These are phyloP conservation scores for Philypnodon macrostomus DNA, from an alignment of 2,797 vertebrate species.

Conservation along the genomic window DNA sequence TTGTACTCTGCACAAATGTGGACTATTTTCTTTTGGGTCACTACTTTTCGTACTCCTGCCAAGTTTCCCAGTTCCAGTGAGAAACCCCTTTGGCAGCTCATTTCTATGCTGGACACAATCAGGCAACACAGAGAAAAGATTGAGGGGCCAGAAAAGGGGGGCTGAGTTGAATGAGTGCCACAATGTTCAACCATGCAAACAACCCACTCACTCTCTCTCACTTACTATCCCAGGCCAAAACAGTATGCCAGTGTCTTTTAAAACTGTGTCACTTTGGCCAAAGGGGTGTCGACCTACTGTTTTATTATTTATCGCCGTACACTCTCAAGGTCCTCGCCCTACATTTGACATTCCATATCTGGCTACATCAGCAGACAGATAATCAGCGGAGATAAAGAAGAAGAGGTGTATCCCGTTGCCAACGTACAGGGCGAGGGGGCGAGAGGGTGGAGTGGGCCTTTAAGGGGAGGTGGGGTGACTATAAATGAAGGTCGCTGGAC, in stretches of 20 bases:
- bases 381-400: conserved; percentile 80
- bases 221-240: conserved; percentile 34
- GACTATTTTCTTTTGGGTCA: conserved; percentile 13
- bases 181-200: conserved; percentile 41
- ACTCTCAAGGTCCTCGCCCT: conserved; percentile 49
- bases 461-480: conserved; percentile 23
- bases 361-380: conserved; percentile 80
- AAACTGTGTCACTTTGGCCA: conserved; percentile 23
- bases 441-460: background rate
- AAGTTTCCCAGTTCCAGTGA: conserved; percentile 33
- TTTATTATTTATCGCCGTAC: conserved; percentile 55
- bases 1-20: conserved; percentile 9
- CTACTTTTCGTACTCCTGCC: conserved; percentile 20
- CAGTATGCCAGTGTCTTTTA: conserved; percentile 65
- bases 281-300: conserved; percentile 34
- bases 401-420: conserved; percentile 61
- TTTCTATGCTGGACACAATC: conserved; percentile 63
- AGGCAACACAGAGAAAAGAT: conserved; percentile 40
- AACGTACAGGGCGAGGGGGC: conserved; percentile 1
- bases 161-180: conserved; percentile 48
- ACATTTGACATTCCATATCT: conserved; percentile 75
- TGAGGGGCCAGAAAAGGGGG: too few relatives aligned
- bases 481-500: conserved; percentile 35
- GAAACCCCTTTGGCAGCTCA: conserved; percentile 30
- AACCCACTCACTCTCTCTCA: conserved; percentile 29